Evolutionary conservation across 2,888 invertebrate genomes (phyloP).

Genomic region (Seira ritae): DNA sequence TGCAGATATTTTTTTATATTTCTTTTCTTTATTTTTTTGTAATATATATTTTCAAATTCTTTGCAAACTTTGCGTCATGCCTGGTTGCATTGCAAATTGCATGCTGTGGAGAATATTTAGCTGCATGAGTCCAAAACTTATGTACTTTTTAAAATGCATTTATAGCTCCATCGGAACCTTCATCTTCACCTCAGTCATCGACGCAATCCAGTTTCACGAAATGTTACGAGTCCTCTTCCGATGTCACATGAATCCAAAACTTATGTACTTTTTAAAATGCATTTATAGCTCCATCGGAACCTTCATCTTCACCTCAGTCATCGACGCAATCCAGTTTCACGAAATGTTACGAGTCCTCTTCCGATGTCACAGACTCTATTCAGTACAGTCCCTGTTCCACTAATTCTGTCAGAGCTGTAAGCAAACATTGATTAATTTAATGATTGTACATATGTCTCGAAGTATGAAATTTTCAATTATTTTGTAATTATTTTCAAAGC

Average conservation of each 20-base stretch:
- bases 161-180: slow-evolving; percentile 60
- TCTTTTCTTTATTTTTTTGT: not conserved
- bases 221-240: slow-evolving; percentile 65
- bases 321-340: slow-evolving; percentile 55
- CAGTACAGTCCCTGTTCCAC: slow-evolving; percentile 63
- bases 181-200: slow-evolving; percentile 64
- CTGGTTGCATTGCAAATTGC: too few relatives aligned
- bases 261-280: too few relatives aligned
- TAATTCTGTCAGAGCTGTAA: slow-evolving; percentile 68
- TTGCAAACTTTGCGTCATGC: too few relatives aligned
- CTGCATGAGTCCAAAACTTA: too few relatives aligned
- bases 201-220: slow-evolving; percentile 56
- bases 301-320: slow-evolving; percentile 62
- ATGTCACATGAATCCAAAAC: slow-evolving; percentile 46
- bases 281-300: slow-evolving; percentile 61
- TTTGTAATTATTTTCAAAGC: slow-evolving; percentile 74
- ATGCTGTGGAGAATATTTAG: too few relatives aligned
- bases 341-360: slow-evolving; percentile 66
- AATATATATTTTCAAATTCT: too few relatives aligned
- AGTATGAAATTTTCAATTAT: not conserved
- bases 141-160: not conserved
- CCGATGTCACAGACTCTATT: slow-evolving; percentile 62
- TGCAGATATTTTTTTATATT: slow-evolving; percentile 16
- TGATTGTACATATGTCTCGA: too few relatives aligned
- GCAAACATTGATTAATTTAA: not conserved